A percentile compares a stretch with the other conserved stretches of the same genome.
Conservation (phyloP, 2,797 vertebrate genomes). For the Chelonia mydas region DNA sequence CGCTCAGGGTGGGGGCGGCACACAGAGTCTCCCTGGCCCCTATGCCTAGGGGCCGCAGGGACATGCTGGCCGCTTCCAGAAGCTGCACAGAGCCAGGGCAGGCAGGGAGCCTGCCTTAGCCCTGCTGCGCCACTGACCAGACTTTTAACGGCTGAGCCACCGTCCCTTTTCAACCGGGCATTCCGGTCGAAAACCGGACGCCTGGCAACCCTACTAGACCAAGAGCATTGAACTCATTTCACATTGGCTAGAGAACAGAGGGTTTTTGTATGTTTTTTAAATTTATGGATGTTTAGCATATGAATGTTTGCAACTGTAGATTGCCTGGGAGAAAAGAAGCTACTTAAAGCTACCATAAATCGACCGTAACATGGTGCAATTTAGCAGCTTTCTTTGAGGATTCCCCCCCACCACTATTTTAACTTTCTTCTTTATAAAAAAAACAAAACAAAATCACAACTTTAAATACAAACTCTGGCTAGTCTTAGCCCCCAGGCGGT, state of each 20-base stretch:
- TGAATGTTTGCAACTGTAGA: not conserved
- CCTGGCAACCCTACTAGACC: not conserved
- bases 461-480: conserved; percentile 23
- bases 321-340: not conserved
- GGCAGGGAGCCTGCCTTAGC: too few species aligned
- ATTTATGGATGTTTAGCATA: conserved; percentile 17
- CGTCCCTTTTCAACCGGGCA: too few species aligned
- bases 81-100: too few species aligned
- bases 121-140: too few species aligned
- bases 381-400: conserved; percentile 27
- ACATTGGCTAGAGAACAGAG: not conserved
- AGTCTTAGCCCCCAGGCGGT: not conserved
- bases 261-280: not conserved
- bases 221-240: conserved; percentile 22
- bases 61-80: too few species aligned
- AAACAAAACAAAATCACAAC: not conserved
- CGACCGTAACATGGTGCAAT: not conserved
- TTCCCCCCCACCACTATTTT: conserved; percentile 10
- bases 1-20: too few species aligned
- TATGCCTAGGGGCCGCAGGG: too few species aligned
- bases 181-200: too few species aligned
- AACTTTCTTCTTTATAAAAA: not conserved
- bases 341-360: not conserved
- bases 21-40: too few species aligned
- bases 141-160: too few species aligned